These are phyloP conservation scores for Hanleya hanleyi DNA, from an alignment of 2,888 invertebrate genomes.

Conservation along the genomic window DNA sequence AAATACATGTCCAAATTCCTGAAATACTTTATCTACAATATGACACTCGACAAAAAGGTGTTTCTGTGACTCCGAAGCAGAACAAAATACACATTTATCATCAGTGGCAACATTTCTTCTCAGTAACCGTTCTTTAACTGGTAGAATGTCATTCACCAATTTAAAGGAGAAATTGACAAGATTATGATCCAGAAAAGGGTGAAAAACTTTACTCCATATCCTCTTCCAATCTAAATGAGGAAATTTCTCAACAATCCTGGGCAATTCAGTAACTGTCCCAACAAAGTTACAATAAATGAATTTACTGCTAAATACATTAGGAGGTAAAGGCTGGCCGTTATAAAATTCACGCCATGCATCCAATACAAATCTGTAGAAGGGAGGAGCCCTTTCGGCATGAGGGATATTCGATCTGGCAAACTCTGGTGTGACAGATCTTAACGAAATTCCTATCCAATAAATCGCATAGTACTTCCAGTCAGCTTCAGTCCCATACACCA, in stretches of 20 bases:
- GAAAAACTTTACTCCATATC: not conserved
- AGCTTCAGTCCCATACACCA: not conserved
- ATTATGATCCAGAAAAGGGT: not conserved
- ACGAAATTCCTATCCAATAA: slow-evolving; percentile 5
- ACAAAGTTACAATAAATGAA: not conserved
- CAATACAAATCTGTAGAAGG: not conserved
- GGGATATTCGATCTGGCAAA: not conserved
- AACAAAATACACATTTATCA: not conserved
- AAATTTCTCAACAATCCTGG: not conserved
- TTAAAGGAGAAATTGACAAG: not conserved
- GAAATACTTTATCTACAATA: slow-evolving; percentile 2
- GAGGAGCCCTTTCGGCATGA: not conserved
- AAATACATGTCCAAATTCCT: not conserved
- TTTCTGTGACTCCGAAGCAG: not conserved
- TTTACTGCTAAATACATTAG: not conserved
- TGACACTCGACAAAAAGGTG: not conserved
- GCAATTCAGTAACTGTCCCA: not conserved
- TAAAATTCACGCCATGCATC: not conserved
- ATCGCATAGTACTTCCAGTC: not conserved
- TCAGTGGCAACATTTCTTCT: not conserved
- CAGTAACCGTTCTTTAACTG: not conserved
- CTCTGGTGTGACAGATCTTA: not conserved
- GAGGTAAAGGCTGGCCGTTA: not conserved
- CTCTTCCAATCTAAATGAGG: not conserved
- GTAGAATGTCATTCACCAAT: not conserved